Evolutionary conservation across 1,140 invertebrate species (phyloP).

Genomic region (Hyposmocoma kahamanoa): DNA sequence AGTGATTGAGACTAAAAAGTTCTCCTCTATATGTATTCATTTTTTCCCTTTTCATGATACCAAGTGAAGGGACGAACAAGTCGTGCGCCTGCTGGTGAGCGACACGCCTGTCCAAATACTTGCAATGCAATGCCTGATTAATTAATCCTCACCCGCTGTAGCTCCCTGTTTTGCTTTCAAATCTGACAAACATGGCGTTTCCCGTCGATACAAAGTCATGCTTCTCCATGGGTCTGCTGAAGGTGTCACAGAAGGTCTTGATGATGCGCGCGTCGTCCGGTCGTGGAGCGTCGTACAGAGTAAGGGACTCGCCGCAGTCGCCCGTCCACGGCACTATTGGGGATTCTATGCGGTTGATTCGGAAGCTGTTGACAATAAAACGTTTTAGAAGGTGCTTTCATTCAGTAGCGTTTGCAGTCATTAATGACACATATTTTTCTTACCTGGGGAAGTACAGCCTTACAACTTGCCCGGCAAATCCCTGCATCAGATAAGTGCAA

Average conservation of each 20-base stretch:
- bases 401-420: too few relatives aligned
- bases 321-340: slow-evolving; percentile 89
- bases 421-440: too few relatives aligned
- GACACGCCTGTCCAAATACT: too few relatives aligned
- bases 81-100: too few relatives aligned
- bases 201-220: slow-evolving; percentile 92
- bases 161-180: slow-evolving; percentile 93
- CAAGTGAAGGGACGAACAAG: too few relatives aligned
- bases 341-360: slow-evolving; percentile 91
- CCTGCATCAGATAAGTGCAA: slow-evolving; percentile 91
- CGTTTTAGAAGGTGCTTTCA: too few relatives aligned
- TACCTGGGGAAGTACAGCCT: slow-evolving; percentile 90
- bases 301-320: slow-evolving; percentile 91
- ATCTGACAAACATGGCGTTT: slow-evolving; percentile 88
- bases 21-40: too few relatives aligned
- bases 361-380: slow-evolving; percentile 79
- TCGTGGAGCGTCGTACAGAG: slow-evolving; percentile 88
- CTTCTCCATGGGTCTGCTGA: slow-evolving; percentile 92
- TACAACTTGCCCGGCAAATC: slow-evolving; percentile 87
- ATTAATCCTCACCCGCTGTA: slow-evolving; percentile 84
- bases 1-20: too few relatives aligned
- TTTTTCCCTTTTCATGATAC: too few relatives aligned
- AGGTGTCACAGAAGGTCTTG: slow-evolving; percentile 94
- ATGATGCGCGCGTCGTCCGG: slow-evolving; percentile 91
- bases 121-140: too few relatives aligned